Evolutionary conservation across 2,888 invertebrate species (phyloP), one percentile per base, ranked within the genome.

Genomic region (Drosophila greeni): DNA sequence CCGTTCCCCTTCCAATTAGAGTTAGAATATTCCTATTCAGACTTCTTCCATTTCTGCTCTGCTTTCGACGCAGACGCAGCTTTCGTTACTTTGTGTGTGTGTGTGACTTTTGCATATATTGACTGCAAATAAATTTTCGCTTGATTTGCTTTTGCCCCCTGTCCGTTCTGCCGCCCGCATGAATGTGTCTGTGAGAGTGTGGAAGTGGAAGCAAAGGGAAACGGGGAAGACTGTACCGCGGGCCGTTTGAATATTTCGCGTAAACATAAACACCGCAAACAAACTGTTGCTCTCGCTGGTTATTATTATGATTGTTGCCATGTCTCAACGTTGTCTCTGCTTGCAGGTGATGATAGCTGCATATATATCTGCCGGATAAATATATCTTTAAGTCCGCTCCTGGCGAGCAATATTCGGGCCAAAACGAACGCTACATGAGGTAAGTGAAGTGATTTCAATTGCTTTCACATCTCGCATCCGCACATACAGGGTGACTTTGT

Each of bases 181-280:
- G 36, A 14, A 37, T 36, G 42, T 33, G 66, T 29, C 34, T 52
- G 53, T 48, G 65, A 55, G 33, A 57, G 53, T 37, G 59, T 59
- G 43, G 59, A 57, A 58, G 58, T 58, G 42, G 48, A 20, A 39
- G 65, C 36, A 66, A 40, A 47, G 52, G 24, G 55, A 52, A 53
- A 60, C 72, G 75, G 78, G 68, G 54, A 66, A 62, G 73, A 83
- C 82, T 78, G 84, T 83, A 81, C 84, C 77, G 82, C 84, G 74
- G 74, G 64, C 56, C 70, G 79, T 83, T 81, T 83, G 82, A 77
- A 75, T 74, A 75, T 83, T 83, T 81, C 84, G 84, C 84, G 79
- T 78, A 83, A 79, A 79, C 79, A 79, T 81, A 78, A 79, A 79
- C 82, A 79, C 69, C 61, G 48, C 52, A 78, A 83, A 79, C 79